Percentiles rank a stretch among this genome's conserved stretches.
phyloP scores from a whole-genome alignment of 2,113 vertebrate species.

The Paramormyrops kingsleyae region DNA sequence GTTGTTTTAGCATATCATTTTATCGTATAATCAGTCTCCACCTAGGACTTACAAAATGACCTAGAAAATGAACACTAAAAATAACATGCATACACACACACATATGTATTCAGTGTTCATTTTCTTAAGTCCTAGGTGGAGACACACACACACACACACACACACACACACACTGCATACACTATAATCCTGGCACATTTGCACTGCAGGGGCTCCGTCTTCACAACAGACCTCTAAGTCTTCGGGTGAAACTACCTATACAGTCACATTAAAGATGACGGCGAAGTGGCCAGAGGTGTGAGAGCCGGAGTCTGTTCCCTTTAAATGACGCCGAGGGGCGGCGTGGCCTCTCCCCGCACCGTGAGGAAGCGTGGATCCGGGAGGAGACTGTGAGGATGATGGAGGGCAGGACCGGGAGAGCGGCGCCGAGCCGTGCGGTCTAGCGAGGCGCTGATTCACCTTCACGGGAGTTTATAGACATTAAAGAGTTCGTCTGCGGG shows the following conservation, averaged over 20 bases:
- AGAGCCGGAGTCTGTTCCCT: slow-evolving; percentile 17
- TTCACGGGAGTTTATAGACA: not conserved
- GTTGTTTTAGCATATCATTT: not conserved
- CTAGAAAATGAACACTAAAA: not conserved
- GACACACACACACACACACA: not conserved
- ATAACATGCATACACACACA: not conserved
- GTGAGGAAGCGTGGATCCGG: slow-evolving; percentile 37
- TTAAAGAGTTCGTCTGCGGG: not conserved
- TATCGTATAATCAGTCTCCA: not conserved
- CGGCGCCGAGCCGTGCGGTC: not conserved
- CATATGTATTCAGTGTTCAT: not conserved
- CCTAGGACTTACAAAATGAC: not conserved
- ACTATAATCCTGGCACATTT: not conserved
- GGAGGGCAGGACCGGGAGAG: slow-evolving; percentile 35
- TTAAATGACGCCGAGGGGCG: slow-evolving; percentile 23
- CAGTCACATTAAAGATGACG: not conserved
- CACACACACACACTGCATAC: not conserved
- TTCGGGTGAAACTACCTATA: not conserved
- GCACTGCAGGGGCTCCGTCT: not conserved
- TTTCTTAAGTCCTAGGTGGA: not conserved
- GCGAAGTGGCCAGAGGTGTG: not conserved
- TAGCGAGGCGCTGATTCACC: not conserved
- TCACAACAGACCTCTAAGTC: not conserved
- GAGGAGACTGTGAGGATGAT: slow-evolving; percentile 19
- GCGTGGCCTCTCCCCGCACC: not conserved